phyloP scores from a whole-genome alignment of 2,113 vertebrate species.

The Cairina moschata region DNA sequence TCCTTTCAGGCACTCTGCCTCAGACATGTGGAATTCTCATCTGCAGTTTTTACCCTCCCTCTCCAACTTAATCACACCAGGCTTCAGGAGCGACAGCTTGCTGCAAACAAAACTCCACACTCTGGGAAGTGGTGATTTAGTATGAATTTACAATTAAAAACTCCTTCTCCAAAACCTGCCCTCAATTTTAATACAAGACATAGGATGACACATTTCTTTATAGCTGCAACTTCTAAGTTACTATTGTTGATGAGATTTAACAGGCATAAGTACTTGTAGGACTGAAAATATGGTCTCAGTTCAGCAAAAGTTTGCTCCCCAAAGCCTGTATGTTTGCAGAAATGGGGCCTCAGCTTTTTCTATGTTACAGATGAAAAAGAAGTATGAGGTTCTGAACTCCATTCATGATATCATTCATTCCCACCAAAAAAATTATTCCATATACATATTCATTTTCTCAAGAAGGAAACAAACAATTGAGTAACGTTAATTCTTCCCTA shows the following conservation, averaged over 20 bases:
- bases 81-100: background rate
- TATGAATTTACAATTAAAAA: background rate
- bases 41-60: constrained; percentile 19
- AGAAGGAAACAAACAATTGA: background rate
- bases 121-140: background rate
- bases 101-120: background rate
- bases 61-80: constrained; percentile 41
- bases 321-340: background rate
- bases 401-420: background rate
- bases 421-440: background rate
- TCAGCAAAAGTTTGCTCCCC: background rate
- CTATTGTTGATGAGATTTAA: background rate
- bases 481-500: background rate
- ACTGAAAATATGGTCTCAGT: background rate
- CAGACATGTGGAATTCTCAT: constrained; percentile 57
- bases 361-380: background rate
- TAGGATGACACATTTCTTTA: background rate
- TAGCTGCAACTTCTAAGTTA: background rate
- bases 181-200: background rate
- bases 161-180: background rate
- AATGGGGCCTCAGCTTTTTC: background rate
- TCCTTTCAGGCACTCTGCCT: constrained; percentile 51
- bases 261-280: background rate
- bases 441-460: background rate
- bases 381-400: background rate